Percentiles rank a stretch among this genome's conserved stretches.
Conservation (phyloP, 92 coral and sea anemone genomes). For the Nematostella vectensis region DNA sequence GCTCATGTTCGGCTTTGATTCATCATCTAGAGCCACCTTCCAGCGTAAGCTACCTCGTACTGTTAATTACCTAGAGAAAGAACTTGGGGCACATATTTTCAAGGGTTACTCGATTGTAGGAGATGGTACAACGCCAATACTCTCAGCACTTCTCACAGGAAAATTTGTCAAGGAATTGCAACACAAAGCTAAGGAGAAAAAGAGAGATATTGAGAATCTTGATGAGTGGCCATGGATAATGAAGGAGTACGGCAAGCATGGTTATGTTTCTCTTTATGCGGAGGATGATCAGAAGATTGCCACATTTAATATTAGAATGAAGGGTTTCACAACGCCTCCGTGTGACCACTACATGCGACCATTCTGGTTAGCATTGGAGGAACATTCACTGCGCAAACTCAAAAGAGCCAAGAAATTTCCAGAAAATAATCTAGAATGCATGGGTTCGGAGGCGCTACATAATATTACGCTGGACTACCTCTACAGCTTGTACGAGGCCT, state of each 20-base stretch:
- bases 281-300: conserved; percentile 72
- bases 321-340: conserved; percentile 41
- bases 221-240: conserved; percentile 68
- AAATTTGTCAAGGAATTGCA: conserved; percentile 41
- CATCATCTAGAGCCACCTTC: conserved; percentile 66
- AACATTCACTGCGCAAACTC: conserved; percentile 33
- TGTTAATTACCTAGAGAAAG: conserved; percentile 28
- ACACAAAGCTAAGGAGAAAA: conserved; percentile 1
- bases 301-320: conserved; percentile 47
- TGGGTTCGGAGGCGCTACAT: conserved; percentile 51
- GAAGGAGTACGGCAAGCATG: conserved; percentile 44
- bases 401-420: conserved; percentile 34
- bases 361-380: conserved; percentile 66
- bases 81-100: conserved; percentile 47
- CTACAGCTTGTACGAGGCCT: conserved; percentile 39
- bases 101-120: conserved; percentile 69
- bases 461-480: conserved; percentile 56
- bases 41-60: conserved; percentile 54
- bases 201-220: conserved; percentile 9
- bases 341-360: conserved; percentile 69
- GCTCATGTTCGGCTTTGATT: conserved; percentile 67
- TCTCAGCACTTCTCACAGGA: conserved; percentile 59
- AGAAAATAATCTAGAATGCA: conserved; percentile 39
- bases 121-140: conserved; percentile 69
- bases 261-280: conserved; percentile 59